Evolutionary conservation across 2,797 vertebrate genomes (phyloP).

Genomic region (Emydoidea blandingii): DNA sequence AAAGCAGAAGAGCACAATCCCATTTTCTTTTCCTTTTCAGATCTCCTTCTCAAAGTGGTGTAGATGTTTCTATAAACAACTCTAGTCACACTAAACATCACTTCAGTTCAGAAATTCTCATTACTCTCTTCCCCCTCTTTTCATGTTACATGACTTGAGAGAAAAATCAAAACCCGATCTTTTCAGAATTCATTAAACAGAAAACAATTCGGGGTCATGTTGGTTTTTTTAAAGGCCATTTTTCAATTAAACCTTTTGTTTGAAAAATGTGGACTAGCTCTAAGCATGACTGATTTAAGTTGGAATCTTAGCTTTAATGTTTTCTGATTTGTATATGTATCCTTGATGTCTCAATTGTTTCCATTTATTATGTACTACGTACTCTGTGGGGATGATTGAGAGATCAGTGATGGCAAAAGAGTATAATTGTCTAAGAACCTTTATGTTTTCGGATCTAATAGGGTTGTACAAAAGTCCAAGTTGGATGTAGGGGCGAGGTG

Average conservation of each 20-base stretch:
- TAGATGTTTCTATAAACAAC: too few species aligned
- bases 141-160: background rate
- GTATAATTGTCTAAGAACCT: background rate
- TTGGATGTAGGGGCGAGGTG: background rate
- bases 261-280: background rate
- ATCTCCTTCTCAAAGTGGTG: background rate
- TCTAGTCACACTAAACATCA: too few species aligned
- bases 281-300: background rate
- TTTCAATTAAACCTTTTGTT: background rate
- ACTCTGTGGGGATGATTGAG: background rate
- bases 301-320: background rate
- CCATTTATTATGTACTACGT: background rate
- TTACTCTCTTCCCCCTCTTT: background rate
- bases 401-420: background rate
- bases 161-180: background rate
- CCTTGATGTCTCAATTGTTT: background rate
- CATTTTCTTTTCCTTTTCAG: background rate
- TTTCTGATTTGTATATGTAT: background rate
- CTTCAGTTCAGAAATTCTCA: background rate
- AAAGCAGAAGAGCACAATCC: background rate
- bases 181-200: background rate
- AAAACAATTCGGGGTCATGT: background rate
- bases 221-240: too few species aligned
- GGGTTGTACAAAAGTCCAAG: background rate
- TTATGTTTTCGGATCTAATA: background rate